A percentile compares a stretch with the other conserved stretches of the same genome.
These are phyloP conservation scores for Papilio machaon DNA, from an alignment of 1,140 invertebrate genomes.

Conservation along the genomic window DNA sequence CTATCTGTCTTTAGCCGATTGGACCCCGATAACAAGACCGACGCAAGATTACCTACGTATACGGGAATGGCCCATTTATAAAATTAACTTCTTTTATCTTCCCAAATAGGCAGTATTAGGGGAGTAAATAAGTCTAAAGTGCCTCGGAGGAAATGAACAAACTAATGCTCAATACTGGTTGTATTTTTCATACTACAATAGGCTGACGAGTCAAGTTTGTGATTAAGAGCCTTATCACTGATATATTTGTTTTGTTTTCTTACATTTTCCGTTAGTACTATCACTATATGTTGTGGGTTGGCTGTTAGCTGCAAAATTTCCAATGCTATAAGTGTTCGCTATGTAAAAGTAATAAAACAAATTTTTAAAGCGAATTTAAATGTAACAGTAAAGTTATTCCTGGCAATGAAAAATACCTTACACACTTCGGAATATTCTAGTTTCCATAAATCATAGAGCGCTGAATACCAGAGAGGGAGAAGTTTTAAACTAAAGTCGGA, in stretches of 20 bases:
- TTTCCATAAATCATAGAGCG: conserved; percentile 77
- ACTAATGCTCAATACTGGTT: conserved; percentile 53
- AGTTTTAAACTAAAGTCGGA: conserved; percentile 74
- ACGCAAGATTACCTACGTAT: conserved; percentile 74
- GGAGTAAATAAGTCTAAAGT: conserved; percentile 69
- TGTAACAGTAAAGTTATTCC: conserved; percentile 67
- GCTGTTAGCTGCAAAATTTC: not conserved
- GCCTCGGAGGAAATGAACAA: conserved; percentile 58
- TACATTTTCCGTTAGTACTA: not conserved
- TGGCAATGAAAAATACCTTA: conserved; percentile 74
- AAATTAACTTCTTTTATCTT: conserved; percentile 76
- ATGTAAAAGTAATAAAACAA: conserved; percentile 46
- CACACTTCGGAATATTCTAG: conserved; percentile 74
- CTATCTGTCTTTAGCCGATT: conserved; percentile 78
- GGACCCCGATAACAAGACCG: conserved; percentile 67
- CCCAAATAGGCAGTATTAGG: conserved; percentile 63
- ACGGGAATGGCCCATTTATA: conserved; percentile 74
- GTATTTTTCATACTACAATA: conserved; percentile 42
- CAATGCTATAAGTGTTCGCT: not conserved
- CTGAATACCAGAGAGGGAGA: conserved; percentile 67
- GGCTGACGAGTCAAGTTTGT: conserved; percentile 43
- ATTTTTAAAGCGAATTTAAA: conserved; percentile 66
- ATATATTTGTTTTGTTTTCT: not conserved
- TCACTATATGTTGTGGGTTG: not conserved
- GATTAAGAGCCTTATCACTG: conserved; percentile 10